Base-by-base conservation (phyloP, 2,888 invertebrate genomes). In the Lochmaea capreae region DNA sequence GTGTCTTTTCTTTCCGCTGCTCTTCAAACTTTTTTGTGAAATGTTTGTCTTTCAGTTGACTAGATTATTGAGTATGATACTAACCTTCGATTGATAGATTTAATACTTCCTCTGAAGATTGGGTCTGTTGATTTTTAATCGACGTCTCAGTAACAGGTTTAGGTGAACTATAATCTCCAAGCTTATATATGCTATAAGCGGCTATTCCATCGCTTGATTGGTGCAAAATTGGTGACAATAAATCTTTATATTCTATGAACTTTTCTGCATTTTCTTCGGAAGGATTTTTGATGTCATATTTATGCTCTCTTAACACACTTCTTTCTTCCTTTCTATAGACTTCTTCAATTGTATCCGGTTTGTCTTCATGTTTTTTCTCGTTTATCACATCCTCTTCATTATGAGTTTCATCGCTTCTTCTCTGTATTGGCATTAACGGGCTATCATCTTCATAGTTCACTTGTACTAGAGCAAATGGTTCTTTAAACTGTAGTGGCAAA, bases 381-480 rank as follows among this genome's bases (percentile, higher is more conserved):
- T 4, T 58, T 12, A 22, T 18, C 3, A 12, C 57, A 12, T 26
- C 33, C 8, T 26, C 33, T 33, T 12, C 59, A n/a, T 12, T 11
- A 59, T 59, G 33, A 9, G 9, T 39, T 4, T 59, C 59, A 63
- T 63, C 62, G 5, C n/a, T 63, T 43, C 62, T 63, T 43, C 18
- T 39, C 14, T 63, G 62, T 11, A 63, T 63, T 9, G 62, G 18
- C 3, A 16, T 43, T 8, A 63, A 63, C 4, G 18, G 61, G 14
- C 14, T 61, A 33, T 42, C 43, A n/a, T 63, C 11, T 16, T 42
- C 42, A 33, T 33, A 59, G 14, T 14, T 16, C 10, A 39, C 18
- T 16, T 10, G 43, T 39, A 61, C 8, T 39, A 14, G 8, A n/a
- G 61, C 39, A 39, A 2, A 8, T 39, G 39, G 61, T 16, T 33